These are phyloP conservation scores for Pelecanoides urinatrix DNA, from an alignment of 2,113 vertebrate genomes.

Conservation along the genomic window DNA sequence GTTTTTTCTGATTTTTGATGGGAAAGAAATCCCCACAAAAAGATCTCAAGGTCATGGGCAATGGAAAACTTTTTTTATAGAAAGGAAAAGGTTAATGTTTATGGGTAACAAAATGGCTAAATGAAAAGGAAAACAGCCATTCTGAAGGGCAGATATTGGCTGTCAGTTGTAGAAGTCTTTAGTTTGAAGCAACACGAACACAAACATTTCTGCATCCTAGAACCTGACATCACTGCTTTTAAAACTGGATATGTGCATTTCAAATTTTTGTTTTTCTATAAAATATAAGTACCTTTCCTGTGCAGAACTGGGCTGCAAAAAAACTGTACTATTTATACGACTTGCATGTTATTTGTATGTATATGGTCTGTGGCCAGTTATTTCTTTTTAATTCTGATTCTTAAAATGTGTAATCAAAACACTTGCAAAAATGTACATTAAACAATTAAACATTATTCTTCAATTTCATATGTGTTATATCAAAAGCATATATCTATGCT, in stretches of 20 bases:
- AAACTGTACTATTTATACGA: neutral
- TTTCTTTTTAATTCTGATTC: neutral
- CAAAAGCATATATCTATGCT: neutral
- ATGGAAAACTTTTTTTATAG: neutral
- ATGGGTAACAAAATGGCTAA: neutral
- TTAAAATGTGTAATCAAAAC: neutral
- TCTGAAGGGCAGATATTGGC: neutral
- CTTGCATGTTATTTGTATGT: neutral
- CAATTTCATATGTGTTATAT: neutral
- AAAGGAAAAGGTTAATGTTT: neutral
- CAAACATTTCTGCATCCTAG: neutral
- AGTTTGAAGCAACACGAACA: neutral
- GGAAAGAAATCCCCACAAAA: neutral
- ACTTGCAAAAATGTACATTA: neutral
- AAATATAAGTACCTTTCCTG: neutral
- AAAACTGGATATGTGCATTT: neutral
- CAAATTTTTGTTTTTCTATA: neutral
- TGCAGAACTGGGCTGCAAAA: neutral
- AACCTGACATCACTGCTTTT: neutral
- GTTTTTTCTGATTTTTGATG: neutral
- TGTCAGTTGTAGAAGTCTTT: neutral
- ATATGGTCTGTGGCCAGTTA: neutral
- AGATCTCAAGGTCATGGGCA: rapidly evolving
- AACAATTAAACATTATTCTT: neutral
- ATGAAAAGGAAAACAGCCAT: neutral